Evolutionary conservation across 2,113 vertebrate genomes (phyloP), one percentile per base, ranked within the genome.

Genomic region (Climacteris rufus): DNA sequence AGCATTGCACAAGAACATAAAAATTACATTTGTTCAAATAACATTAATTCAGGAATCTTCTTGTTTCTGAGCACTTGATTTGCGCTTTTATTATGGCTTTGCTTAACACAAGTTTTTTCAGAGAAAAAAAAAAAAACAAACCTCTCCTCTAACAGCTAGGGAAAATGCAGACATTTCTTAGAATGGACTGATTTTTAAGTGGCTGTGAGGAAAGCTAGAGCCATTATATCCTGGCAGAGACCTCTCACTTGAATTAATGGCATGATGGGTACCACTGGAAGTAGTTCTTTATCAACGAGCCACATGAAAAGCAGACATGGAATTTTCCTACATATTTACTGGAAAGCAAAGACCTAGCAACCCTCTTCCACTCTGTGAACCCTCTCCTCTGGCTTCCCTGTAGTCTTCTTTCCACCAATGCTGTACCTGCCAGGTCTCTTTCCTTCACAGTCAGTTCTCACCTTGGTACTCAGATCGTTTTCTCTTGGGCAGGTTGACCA

Each of bases 1-100:
- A 87, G 69, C 60, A 64, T 89, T 92, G 57, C 69, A 68, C n/a
- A 85, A 78, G 74, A 70, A 71, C 81, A 77, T 74, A 86, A 92
- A 85, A 96, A 79, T 84, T 89, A 45, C 25, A 87, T 94, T 95
- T 92, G 9, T 37, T 91, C 3, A 1, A 84, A n/a, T 60, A 87
- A 57, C 13, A 78, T 89, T 79, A 89, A 44, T 87, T 92, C 35
- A 37, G 40, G 64, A 90, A 60, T 95, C 40, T 75, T 81, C 71
- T 87, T 78, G 50, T 74, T 92, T 93, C 74, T 31, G 60, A 76
- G 40, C 45, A 60, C 39, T 94, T 72, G 61, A 69, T 89, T 87
- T 89, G 28, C 0, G 3, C 44, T 94, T 94, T 87, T 49, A 84
- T 65, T 89, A 68, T 40, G 49, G n/a, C 57, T 78, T 82, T 89